phyloP scores from a whole-genome alignment of 2,888 invertebrate species.

The Odontothrips loti region DNA sequence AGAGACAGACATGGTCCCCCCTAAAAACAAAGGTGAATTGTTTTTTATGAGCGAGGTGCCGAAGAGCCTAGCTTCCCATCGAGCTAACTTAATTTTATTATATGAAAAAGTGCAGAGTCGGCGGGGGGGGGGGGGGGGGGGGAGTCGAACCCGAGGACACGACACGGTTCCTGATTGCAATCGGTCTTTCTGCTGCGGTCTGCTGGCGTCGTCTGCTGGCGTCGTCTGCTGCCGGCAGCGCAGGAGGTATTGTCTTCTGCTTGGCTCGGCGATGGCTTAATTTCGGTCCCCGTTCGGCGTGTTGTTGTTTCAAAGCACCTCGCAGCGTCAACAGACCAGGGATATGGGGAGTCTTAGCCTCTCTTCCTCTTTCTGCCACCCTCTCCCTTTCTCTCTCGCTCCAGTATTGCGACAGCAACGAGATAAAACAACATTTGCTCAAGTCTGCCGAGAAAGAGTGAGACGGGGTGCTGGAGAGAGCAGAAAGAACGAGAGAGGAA shows the following conservation, averaged over 20 bases:
- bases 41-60: too few relatives aligned
- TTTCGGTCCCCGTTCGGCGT: background rate
- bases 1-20: too few relatives aligned
- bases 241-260: background rate
- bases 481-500: background rate
- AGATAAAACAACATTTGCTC: conserved; percentile 25
- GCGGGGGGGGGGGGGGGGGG: too few relatives aligned
- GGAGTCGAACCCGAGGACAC: too few relatives aligned
- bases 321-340: background rate
- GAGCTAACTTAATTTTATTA: too few relatives aligned
- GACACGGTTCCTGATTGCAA: too few relatives aligned
- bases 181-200: too few relatives aligned
- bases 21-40: too few relatives aligned
- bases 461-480: background rate
- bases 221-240: too few relatives aligned
- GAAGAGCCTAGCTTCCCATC: too few relatives aligned
- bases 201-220: too few relatives aligned
- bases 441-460: background rate
- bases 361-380: background rate
- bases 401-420: conserved; percentile 1
- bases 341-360: background rate
- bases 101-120: too few relatives aligned
- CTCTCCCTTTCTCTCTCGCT: background rate
- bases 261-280: conserved; percentile 9
- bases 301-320: conserved; percentile 1